Evolutionary conservation across 2,113 vertebrate genomes (phyloP).

Genomic region (Calonectris borealis): DNA sequence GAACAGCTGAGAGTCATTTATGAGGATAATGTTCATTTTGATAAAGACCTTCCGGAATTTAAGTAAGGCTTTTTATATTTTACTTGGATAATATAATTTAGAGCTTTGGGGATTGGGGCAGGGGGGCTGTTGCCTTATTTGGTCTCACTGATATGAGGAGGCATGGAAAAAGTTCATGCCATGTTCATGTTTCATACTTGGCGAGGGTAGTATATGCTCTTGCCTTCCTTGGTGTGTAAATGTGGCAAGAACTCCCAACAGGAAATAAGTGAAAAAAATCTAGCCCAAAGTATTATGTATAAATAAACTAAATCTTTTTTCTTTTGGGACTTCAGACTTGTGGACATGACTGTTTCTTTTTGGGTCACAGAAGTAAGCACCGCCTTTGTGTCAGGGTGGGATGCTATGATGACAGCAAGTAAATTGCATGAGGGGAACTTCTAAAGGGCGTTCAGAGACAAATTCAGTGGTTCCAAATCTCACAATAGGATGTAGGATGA

Average conservation of each 20-base stretch:
- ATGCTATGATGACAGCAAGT: not conserved
- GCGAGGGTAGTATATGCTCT: not conserved
- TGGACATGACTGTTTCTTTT: not conserved
- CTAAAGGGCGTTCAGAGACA: not conserved
- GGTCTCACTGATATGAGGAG: not conserved
- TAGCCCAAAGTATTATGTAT: not conserved
- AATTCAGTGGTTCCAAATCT: not conserved
- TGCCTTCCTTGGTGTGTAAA: not conserved
- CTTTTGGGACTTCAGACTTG: not conserved
- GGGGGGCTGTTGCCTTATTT: not conserved
- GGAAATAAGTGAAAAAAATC: not conserved
- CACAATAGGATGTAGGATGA: not conserved
- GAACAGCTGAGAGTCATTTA: slow-evolving; percentile 79
- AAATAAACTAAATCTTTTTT: not conserved
- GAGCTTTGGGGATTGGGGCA: not conserved
- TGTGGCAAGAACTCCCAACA: not conserved
- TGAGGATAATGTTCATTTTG: slow-evolving; percentile 87
- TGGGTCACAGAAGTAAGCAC: not conserved
- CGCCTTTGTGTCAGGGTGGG: not conserved
- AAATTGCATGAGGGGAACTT: not conserved
- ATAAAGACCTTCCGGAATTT: slow-evolving; percentile 88
- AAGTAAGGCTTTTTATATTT: slow-evolving; percentile 74
- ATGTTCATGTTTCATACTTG: not conserved
- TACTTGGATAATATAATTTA: not conserved
- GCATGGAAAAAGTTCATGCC: not conserved